Conservation (phyloP, 2,888 invertebrate genomes). For the Nycteola revayana region DNA sequence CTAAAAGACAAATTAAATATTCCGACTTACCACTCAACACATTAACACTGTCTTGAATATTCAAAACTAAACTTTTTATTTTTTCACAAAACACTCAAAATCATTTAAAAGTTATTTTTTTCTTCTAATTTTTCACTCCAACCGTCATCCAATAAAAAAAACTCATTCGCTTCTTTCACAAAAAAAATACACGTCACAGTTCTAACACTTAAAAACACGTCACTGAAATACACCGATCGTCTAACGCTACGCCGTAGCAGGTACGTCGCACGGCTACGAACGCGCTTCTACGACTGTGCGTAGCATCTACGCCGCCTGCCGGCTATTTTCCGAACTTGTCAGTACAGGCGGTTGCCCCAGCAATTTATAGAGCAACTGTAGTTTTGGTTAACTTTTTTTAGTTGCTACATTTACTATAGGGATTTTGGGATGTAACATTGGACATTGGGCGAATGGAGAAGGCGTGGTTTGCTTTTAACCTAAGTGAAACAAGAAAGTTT, state of each 20-base stretch:
- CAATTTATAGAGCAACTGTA: conserved; percentile 38
- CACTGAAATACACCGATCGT: conserved; percentile 17
- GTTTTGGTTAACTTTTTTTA: conserved; percentile 22
- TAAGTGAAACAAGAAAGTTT: too few species aligned
- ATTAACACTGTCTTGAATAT: conserved; percentile 24
- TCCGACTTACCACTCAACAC: conserved; percentile 32
- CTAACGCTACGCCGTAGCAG: conserved; percentile 17
- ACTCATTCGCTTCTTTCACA: conserved; percentile 12
- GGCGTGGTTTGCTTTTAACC: conserved; percentile 12
- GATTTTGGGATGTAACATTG: conserved; percentile 27
- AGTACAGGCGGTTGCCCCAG: conserved; percentile 18
- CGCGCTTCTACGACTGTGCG: conserved; percentile 45
- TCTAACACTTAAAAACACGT: conserved; percentile 16
- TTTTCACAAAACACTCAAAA: conserved; percentile 25
- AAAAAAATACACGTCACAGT: conserved; percentile 28
- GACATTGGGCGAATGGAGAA: conserved; percentile 12
- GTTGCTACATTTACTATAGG: conserved; percentile 30
- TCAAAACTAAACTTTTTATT: conserved; percentile 18
- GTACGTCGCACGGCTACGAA: conserved; percentile 28
- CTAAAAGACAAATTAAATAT: conserved; percentile 14
- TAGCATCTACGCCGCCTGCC: conserved; percentile 33
- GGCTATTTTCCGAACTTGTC: conserved; percentile 33
- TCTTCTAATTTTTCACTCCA: conserved; percentile 19
- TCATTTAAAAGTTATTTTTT: conserved; percentile 23
- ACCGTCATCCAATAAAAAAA: too few species aligned